phyloP scores from a whole-genome alignment of 2,797 vertebrate species.

The Xenops minutus region DNA sequence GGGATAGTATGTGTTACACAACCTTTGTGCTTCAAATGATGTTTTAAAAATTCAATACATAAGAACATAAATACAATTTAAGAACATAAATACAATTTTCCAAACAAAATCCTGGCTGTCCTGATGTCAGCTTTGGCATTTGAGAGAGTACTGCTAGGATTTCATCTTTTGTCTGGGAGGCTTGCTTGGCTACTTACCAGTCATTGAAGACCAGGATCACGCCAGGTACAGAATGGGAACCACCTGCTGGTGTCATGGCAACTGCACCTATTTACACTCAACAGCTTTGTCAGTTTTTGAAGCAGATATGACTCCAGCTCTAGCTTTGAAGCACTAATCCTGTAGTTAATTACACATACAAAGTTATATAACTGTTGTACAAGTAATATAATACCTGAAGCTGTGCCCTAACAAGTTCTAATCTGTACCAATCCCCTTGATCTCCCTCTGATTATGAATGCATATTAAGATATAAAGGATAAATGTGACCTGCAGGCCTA shows the following conservation, averaged over 20 bases:
- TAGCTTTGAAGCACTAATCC: neutral
- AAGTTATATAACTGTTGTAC: neutral
- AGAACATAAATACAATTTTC: neutral
- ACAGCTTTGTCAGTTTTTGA: neutral
- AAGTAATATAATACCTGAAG: neutral
- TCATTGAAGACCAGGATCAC: neutral
- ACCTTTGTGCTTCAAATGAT: neutral
- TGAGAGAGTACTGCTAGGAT: neutral
- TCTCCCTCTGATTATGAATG: neutral
- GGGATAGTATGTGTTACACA: rapidly evolving
- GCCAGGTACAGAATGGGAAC: neutral
- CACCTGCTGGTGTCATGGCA: neutral
- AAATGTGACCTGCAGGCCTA: neutral
- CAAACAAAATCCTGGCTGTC: neutral
- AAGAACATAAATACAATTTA: too few relatives aligned
- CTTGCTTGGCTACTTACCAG: neutral
- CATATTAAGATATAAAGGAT: neutral
- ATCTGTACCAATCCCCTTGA: neutral
- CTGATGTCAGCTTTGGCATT: neutral
- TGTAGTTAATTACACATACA: neutral
- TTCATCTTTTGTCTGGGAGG: neutral
- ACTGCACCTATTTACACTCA: neutral
- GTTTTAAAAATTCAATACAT: neutral
- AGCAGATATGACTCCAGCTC: neutral
- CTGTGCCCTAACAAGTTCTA: neutral